phyloP scores from a whole-genome alignment of 2,888 invertebrate genomes.

The Dolomedes plantarius region DNA sequence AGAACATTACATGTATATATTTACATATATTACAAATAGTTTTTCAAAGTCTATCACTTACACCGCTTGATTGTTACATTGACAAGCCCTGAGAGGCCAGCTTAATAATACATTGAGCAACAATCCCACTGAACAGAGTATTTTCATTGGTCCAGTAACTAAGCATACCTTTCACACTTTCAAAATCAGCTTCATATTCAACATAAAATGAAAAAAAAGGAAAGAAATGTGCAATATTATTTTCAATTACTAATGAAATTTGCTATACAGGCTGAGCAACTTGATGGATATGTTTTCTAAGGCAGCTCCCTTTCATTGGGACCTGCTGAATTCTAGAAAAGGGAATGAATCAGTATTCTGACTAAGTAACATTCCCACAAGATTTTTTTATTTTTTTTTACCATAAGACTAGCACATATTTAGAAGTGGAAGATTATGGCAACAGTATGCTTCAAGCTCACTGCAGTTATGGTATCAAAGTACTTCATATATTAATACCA shows the following conservation, averaged over 20 bases:
- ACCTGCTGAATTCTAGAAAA: constrained; percentile 52
- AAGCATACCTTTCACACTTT: constrained; percentile 1
- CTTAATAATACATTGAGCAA: constrained; percentile 63
- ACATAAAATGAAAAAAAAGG: constrained; percentile 17
- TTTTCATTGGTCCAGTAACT: constrained; percentile 46
- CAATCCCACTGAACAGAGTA: constrained; percentile 34
- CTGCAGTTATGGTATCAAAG: neutral
- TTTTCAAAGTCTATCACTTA: constrained; percentile 44
- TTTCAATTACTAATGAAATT: constrained; percentile 35
- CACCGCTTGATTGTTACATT: constrained; percentile 65
- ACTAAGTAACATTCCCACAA: constrained; percentile 46
- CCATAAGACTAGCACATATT: constrained; percentile 58
- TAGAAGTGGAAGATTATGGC: constrained; percentile 69
- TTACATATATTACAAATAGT: constrained; percentile 66
- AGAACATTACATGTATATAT: constrained; percentile 60
- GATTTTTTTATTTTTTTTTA: constrained; percentile 22
- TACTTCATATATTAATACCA: constrained; percentile 80
- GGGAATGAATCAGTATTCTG: constrained; percentile 57
- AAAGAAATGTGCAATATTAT: constrained; percentile 49
- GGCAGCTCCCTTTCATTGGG: constrained; percentile 48
- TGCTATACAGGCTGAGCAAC: constrained; percentile 70
- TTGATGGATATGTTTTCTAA: constrained; percentile 70
- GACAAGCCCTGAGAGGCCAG: constrained; percentile 54
- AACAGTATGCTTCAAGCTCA: constrained; percentile 56
- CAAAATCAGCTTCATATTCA: constrained; percentile 10